Percentiles rank a stretch among this genome's conserved stretches.
Conservation (phyloP, 2,797 vertebrate species). For the Coccyzus lansbergi region DNA sequence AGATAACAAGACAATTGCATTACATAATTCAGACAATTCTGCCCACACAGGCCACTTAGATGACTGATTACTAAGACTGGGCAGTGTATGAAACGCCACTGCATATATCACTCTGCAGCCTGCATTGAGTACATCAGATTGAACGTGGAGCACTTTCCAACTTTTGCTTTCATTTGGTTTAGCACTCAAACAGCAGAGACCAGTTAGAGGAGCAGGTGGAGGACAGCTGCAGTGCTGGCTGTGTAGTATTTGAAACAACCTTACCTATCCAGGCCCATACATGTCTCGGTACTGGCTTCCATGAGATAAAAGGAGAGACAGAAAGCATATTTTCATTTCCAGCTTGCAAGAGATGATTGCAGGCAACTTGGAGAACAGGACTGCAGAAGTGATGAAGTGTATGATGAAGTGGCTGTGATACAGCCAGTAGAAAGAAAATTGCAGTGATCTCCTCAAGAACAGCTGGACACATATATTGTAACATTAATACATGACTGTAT, state of each 20-base stretch:
- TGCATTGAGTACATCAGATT: neutral
- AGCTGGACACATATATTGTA: neutral
- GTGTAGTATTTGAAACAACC: neutral
- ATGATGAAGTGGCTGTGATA: neutral
- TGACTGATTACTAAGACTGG: too few species aligned
- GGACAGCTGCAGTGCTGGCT: neutral
- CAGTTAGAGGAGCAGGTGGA: neutral
- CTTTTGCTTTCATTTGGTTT: neutral
- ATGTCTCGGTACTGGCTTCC: neutral
- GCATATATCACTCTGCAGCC: neutral
- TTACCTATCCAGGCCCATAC: neutral
- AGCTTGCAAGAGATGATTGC: neutral
- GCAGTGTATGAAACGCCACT: too few species aligned
- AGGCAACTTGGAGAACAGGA: neutral
- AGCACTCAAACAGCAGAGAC: neutral
- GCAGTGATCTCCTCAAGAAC: neutral
- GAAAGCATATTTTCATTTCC: neutral
- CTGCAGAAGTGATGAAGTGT: rapidly evolving
- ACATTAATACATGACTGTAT: neutral
- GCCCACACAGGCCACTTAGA: too few species aligned
- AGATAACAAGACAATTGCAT: neutral
- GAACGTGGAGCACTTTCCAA: neutral
- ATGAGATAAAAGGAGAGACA: neutral
- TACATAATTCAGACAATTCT: neutral
- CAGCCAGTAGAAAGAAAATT: neutral